A percentile compares a stretch with the other conserved stretches of the same genome.
Evolutionary conservation across 2,113 vertebrate species (phyloP).

Genomic region (Indicator maculatus): DNA sequence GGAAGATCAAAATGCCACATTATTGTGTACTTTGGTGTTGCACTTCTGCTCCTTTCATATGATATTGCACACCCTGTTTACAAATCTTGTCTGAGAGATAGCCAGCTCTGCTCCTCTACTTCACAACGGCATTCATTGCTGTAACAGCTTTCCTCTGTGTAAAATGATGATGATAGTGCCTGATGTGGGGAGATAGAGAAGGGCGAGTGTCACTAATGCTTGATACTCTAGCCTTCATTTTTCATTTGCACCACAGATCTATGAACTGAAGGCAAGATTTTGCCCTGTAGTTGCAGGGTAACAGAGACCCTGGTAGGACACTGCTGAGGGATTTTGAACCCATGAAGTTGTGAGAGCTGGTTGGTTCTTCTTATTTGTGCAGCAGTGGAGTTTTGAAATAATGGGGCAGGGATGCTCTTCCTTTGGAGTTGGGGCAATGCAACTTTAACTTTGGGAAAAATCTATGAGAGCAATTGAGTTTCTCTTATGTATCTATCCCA

Average conservation of each 20-base stretch:
- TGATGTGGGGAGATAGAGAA: background rate
- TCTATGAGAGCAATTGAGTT: constrained; percentile 51
- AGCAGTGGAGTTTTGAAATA: background rate
- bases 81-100: background rate
- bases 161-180: background rate
- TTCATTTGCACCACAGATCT: background rate
- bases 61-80: background rate
- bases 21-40: background rate
- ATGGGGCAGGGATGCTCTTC: background rate
- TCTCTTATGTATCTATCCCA: constrained; percentile 20
- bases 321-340: background rate
- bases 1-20: background rate
- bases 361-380: background rate
- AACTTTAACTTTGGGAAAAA: constrained; percentile 18
- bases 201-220: background rate
- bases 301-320: background rate
- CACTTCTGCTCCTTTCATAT: background rate
- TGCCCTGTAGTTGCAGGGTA: background rate
- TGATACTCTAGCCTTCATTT: background rate
- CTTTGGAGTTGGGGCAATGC: background rate
- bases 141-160: background rate
- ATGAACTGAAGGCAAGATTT: background rate
- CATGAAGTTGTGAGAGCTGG: background rate
- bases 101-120: background rate
- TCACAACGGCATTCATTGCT: background rate